A percentile compares a stretch with the other conserved stretches of the same genome.
phyloP scores from a whole-genome alignment of 1,140 invertebrate genomes.

The Trachymyrmex cornetzi region DNA sequence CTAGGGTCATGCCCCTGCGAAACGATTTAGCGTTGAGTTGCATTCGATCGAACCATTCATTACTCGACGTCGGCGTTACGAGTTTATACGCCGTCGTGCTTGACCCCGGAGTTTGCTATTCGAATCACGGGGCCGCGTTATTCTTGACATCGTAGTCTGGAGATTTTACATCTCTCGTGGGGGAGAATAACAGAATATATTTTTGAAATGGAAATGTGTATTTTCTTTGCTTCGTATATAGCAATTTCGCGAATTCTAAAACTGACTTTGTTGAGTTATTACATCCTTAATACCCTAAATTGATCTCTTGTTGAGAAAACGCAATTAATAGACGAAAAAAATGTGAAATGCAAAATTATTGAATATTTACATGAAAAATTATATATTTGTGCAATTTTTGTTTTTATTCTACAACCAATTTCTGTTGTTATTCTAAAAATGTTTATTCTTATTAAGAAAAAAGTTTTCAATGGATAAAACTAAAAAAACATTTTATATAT shows the following conservation, averaged over 20 bases:
- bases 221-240: conserved; percentile 18
- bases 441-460: not conserved
- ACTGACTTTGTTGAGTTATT: not conserved
- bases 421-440: not conserved
- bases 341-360: not conserved
- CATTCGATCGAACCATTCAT: conserved; percentile 67
- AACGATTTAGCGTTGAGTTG: conserved; percentile 62
- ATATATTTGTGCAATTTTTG: conserved; percentile 9
- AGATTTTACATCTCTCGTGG: conserved; percentile 33
- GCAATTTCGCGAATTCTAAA: not conserved
- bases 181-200: conserved; percentile 35
- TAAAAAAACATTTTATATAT: conserved; percentile 1
- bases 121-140: conserved; percentile 43
- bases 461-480: not conserved
- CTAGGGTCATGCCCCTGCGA: conserved; percentile 52
- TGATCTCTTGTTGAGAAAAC: not conserved
- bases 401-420: conserved; percentile 3
- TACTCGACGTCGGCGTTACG: conserved; percentile 56
- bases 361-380: not conserved
- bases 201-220: conserved; percentile 22
- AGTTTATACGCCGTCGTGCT: conserved; percentile 50
- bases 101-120: conserved; percentile 55
- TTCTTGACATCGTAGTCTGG: conserved; percentile 37
- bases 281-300: not conserved
- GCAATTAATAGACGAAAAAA: not conserved